Conservation (phyloP, 1,140 invertebrate genomes). For the Lucilia sericata region DNA sequence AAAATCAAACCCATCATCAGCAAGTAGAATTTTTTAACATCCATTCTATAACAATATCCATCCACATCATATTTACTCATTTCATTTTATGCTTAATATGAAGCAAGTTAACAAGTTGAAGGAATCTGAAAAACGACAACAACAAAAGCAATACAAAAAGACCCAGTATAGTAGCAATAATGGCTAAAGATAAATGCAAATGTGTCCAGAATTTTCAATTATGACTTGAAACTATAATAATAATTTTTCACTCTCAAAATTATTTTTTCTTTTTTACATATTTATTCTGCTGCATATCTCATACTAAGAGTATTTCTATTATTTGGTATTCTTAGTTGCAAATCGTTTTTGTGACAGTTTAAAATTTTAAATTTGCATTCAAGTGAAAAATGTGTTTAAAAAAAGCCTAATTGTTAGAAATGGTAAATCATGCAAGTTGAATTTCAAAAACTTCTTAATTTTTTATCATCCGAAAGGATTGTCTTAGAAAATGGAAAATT, state of each 20-base stretch:
- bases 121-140: background rate
- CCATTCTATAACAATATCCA: background rate
- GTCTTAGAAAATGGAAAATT: too few species aligned
- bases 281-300: background rate
- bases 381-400: too few species aligned
- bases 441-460: too few species aligned
- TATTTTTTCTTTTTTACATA: background rate
- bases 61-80: background rate
- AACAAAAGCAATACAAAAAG: too few species aligned
- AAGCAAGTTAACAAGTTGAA: background rate
- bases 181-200: slow-evolving; percentile 37
- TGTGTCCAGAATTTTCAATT: slow-evolving; percentile 43
- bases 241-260: slow-evolving; percentile 41
- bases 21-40: background rate
- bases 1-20: background rate
- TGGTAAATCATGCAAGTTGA: too few species aligned
- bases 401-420: too few species aligned
- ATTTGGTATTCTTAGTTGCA: background rate
- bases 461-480: too few species aligned
- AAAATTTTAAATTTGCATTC: too few species aligned
- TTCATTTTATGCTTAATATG: background rate
- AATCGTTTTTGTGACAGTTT: background rate
- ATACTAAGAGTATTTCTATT: background rate
- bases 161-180: background rate
- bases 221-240: slow-evolving; percentile 36